Conservation (phyloP, 2,888 invertebrate species). For the Tetragonisca angustula region DNA sequence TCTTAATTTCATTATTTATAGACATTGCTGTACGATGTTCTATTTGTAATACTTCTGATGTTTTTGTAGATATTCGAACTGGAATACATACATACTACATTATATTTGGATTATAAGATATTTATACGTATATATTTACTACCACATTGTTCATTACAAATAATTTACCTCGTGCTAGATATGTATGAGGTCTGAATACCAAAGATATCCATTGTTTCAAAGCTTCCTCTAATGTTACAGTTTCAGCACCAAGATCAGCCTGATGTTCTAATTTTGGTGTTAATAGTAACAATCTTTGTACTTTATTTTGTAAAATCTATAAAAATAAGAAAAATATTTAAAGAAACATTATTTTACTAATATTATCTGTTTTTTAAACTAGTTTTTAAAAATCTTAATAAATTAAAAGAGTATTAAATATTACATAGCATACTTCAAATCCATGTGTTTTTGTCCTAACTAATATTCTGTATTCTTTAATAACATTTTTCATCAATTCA, state of each 20-base stretch:
- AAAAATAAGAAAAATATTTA: constrained; percentile 17
- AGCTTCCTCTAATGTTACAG: constrained; percentile 74
- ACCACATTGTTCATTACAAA: not conserved
- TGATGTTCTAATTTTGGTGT: constrained; percentile 76
- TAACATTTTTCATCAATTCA: constrained; percentile 69
- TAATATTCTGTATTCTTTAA: constrained; percentile 72
- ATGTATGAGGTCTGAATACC: constrained; percentile 70
- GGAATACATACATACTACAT: not conserved
- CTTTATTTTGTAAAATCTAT: constrained; percentile 59
- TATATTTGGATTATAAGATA: not conserved
- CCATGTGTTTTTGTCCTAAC: constrained; percentile 75
- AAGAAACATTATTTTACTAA: not conserved
- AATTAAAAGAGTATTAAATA: not conserved
- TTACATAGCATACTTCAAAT: constrained; percentile 54
- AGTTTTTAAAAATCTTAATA: not conserved
- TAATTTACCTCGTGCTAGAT: constrained; percentile 70
- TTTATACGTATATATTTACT: too few species aligned
- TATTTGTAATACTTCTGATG: constrained; percentile 71
- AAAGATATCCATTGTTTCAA: constrained; percentile 75
- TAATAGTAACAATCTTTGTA: constrained; percentile 62
- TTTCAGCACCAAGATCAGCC: constrained; percentile 73
- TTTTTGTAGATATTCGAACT: constrained; percentile 71
- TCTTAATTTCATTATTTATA: constrained; percentile 72
- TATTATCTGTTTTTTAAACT: not conserved
- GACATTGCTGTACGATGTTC: constrained; percentile 71